Evolutionary conservation across 2,888 invertebrate genomes (phyloP), one percentile per base, ranked within the genome.

Genomic region (Netelia inedita): DNA sequence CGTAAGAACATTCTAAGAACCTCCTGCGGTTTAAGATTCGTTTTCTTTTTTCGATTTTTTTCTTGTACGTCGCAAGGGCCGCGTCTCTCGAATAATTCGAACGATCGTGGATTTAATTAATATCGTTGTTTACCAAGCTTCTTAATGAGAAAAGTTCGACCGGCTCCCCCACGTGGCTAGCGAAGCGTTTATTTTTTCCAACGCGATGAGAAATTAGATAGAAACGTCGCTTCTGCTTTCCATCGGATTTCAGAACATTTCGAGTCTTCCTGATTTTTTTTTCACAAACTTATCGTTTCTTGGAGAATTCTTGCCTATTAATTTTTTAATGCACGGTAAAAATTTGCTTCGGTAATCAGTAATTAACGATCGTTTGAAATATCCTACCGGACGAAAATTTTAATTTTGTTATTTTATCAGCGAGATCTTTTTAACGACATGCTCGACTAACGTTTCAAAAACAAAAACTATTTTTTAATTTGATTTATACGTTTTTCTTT

Each of bases 71-170:
- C 11, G 10, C 9, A 28, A 19, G 6, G 28, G 28, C 28, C 14
- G 35, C 14, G 35, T 21, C 14, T 65, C 21, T 72, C 23, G 57
- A 21, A n/a, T 61, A 59, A 65, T 65, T 75, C 61, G 1, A 75
- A 81, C 46, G 23, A 61, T 53, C 59, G 53, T 23, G 19, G 19
- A 63, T 66, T 68, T 72, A 80, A 81, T 84, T 81, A 73, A 81
- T 69, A 69, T 81, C 63, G 55, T 53, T 78, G 68, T 63, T 28
- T 68, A 57, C 21, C 21, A 28, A 63, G 57, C 61, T 71, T 14
- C 50, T 46, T 75, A 72, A 76, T 41, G 19, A 53, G 6, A 16
- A 75, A 74, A 76, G 73, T 41, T 59, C 19, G 21, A 14, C 21
- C 35, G 65, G 71, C 61, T 23, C 69, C 63, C 71, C 41, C 14